Evolutionary conservation across 1,140 invertebrate species (phyloP), one percentile per base, ranked within the genome.

Genomic region (Drosophila sproati): DNA sequence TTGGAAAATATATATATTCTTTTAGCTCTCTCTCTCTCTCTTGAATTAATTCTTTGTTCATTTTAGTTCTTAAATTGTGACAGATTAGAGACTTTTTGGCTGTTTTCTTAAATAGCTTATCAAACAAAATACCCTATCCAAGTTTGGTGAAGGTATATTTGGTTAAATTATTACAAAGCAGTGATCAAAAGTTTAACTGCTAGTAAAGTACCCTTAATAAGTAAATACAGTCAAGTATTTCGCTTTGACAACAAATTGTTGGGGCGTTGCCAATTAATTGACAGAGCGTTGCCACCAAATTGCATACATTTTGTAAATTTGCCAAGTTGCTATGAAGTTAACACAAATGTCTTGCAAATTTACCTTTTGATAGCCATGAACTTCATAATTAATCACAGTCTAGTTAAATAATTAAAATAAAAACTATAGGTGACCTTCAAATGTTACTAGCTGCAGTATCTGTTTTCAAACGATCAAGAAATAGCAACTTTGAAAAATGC

Each of bases 401-500:
- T 43, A 31, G 29, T 55, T 37, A 43, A 61, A 55, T 34, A 39
- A 57, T 3, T n/a, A 48, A 68, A 48, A 34, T 51, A 32, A 45
- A 31, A 56, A 29, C 43, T 59, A 60, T 3, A 63, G 37, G 6
- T 37, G 52, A 71, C 34, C 64, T 62, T 75, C 48, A 32, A 45
- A 3, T 29, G 8, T 8, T 51, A 61, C 50, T 69, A 75, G 50
- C 64, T 69, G 64, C 39, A 52, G 47, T 41, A 52, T 67, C 45
- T 35, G 10, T 50, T 72, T 55, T 62, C 43, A 63, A 67, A 45
- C 20, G 20, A 32, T 43, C 28, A 55, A 39, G 35, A 55, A 35
- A 73, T 68, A 83, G 80, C 81, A 86, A 59, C 67, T 71, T 75
- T 54, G 57, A 66, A 71, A 61, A 64, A 34, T 64, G 67, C 73